Conservation (phyloP, 2,113 vertebrate genomes). For the Pseudorhombus dupliciocellatus region DNA sequence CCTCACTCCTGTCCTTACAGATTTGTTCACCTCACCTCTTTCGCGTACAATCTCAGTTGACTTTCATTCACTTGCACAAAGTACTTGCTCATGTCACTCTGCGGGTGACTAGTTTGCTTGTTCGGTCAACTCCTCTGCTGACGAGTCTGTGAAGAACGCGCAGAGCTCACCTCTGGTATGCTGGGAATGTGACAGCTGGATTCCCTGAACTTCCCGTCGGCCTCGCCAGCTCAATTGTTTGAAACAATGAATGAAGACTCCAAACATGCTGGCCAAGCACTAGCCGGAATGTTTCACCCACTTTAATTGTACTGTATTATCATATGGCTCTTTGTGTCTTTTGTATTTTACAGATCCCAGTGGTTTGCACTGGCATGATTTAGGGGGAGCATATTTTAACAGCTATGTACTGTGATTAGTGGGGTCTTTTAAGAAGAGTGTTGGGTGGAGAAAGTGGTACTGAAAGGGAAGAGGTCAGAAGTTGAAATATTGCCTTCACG, state of each 20-base stretch:
- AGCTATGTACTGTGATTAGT: background rate
- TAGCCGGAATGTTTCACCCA: background rate
- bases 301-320: background rate
- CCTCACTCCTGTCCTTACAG: background rate
- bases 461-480: conserved; percentile 10
- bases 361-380: background rate
- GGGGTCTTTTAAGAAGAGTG: background rate
- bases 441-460: background rate
- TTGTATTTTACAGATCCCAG: background rate
- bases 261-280: background rate
- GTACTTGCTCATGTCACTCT: background rate
- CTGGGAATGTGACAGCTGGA: conserved; percentile 57
- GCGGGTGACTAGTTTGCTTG: conserved; percentile 9
- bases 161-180: conserved; percentile 57
- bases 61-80: background rate
- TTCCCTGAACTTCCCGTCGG: conserved; percentile 39
- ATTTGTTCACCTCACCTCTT: background rate
- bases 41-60: background rate
- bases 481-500: conserved; percentile 2
- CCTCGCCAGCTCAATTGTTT: background rate
- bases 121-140: conserved; percentile 37
- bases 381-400: background rate
- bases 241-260: conserved; percentile 11
- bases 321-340: background rate
- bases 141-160: conserved; percentile 52